Base-by-base conservation (phyloP, 2,113 vertebrate species). In the Catharus minimus region DNA sequence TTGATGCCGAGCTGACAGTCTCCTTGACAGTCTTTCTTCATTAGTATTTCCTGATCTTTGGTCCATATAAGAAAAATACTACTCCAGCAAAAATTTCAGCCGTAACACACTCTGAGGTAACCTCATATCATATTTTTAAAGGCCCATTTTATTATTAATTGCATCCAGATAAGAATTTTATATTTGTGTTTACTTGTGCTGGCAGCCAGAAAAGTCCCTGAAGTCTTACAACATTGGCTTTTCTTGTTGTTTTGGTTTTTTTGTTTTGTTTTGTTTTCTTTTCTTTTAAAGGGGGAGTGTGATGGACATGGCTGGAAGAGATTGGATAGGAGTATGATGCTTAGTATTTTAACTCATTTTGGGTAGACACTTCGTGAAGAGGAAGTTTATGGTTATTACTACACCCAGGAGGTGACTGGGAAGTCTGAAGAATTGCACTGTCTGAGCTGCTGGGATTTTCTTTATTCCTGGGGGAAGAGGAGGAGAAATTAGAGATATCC, bases 1-100 rank as follows among this genome's bases (percentile, higher is more conserved):
- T 75, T 1, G 1, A 38, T n/a, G 9, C 9, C 56, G 46, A 61
- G 5, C 47, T 72, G 38, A 46, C 8, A 3, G 2, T 62, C 33
- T 85, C 33, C 30, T 80, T 68, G 32, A 50, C 5, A 33, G 5
- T 30, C 36, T 85, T 22, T 28, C 26, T 72, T 5, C 0, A 0
- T 61, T 44, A 73, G 4, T 17, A 4, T 28, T 86, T 89, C 56
- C 23, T 82, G 46, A 58, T 62, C 15, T 61, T 88, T 76, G 28
- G 41, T 82, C 61, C 20, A 6, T 65, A 26, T 27, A 47, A 66
- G 13, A 76, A 58, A 77, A 92, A 56, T 20, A 5, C 10, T 66
- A n/a, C 23, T 43, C 4, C 56, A 16, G 28, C 16, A 85, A 82
- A 91, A 79, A 68, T 8, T 84, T 15, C 19, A 76, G 24, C n/a